A percentile compares a stretch with the other conserved stretches of the same genome.
Conservation (phyloP, 2,888 invertebrate genomes). For the Synergus itoensis region DNA sequence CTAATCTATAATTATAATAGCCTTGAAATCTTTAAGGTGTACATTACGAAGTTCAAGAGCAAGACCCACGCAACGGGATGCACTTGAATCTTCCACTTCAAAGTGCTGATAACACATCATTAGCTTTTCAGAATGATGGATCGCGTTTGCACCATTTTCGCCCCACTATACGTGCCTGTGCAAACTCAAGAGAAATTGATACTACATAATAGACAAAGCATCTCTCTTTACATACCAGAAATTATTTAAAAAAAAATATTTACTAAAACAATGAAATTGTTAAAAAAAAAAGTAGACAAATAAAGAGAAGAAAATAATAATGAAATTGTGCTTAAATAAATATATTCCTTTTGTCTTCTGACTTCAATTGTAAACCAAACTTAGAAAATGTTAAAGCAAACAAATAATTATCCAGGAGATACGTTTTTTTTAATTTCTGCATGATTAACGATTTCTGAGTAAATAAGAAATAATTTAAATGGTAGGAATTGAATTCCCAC, state of each 20-base stretch:
- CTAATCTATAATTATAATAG: conserved; percentile 9
- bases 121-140: conserved; percentile 30
- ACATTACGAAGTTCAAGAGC: conserved; percentile 23
- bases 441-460: background rate
- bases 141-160: conserved; percentile 12
- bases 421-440: background rate
- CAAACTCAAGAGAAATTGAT: background rate
- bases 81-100: conserved; percentile 4
- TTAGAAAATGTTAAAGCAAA: too few relatives aligned
- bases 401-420: background rate
- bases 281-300: background rate
- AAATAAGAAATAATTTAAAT: background rate
- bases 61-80: conserved; percentile 3
- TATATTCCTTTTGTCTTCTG: too few relatives aligned
- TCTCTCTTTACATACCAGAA: background rate
- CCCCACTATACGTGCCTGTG: conserved; percentile 5
- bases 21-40: conserved; percentile 18
- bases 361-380: too few relatives aligned
- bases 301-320: too few relatives aligned
- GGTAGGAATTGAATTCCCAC: conserved; percentile 5
- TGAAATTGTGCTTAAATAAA: too few relatives aligned
- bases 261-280: background rate
- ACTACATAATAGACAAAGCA: conserved; percentile 16
- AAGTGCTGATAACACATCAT: conserved; percentile 34
- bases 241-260: background rate